A percentile compares a stretch with the other conserved stretches of the same genome.
phyloP scores from a whole-genome alignment of 2,113 vertebrate species.

The Carollia perspicillata region DNA sequence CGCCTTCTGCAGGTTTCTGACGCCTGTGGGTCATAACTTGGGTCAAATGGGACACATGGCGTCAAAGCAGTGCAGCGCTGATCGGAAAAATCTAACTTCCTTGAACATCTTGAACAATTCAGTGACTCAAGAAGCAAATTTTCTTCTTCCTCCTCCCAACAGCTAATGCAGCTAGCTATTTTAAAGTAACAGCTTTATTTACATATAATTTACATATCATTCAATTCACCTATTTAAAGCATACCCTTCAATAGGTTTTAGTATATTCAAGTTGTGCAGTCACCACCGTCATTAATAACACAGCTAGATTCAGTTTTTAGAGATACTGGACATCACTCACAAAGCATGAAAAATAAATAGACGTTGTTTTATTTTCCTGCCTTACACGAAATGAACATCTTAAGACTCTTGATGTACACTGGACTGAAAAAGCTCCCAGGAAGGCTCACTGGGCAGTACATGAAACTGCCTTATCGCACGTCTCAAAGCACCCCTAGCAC shows the following conservation, averaged over 20 bases:
- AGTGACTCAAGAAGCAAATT: background rate
- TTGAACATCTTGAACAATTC: background rate
- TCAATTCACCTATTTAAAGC: background rate
- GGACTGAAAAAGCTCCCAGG: background rate
- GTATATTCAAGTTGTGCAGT: background rate
- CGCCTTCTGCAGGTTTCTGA: background rate
- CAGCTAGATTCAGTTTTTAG: background rate
- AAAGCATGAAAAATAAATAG: background rate
- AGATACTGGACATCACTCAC: background rate
- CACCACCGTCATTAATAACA: background rate
- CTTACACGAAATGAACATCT: background rate
- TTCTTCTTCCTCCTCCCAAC: background rate
- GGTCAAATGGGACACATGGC: background rate
- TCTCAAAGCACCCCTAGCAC: background rate
- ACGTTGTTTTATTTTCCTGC: background rate
- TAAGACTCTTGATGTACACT: background rate
- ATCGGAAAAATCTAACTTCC: background rate
- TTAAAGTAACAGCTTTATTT: background rate
- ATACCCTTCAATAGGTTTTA: background rate
- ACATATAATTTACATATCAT: too few species aligned
- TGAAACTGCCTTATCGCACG: background rate
- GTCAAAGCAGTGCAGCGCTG: background rate
- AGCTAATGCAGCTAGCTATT: background rate
- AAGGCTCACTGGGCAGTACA: background rate
- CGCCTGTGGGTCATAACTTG: too few species aligned